These are phyloP conservation scores for Nowickia ferox DNA, from an alignment of 2,888 invertebrate species.

Conservation along the genomic window DNA sequence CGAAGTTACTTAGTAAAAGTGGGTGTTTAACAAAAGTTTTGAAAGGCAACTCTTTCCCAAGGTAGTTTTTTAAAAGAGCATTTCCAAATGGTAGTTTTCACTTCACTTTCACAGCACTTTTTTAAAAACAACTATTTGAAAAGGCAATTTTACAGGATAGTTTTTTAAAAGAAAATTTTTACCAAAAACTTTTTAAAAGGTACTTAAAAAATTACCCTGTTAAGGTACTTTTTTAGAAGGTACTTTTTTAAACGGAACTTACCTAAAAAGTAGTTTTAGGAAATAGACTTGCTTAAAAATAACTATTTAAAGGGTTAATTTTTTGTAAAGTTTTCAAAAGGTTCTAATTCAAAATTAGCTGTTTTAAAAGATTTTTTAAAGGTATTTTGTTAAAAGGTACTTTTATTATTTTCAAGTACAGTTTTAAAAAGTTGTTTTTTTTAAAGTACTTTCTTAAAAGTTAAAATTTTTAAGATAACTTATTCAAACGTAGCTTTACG, in stretches of 20 bases:
- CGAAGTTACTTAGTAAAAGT: no score
- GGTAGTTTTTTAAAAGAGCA: no score
- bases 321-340: background rate
- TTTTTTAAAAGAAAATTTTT: background rate
- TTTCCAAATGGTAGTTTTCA: no score
- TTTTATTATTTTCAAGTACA: background rate
- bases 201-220: no score
- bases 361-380: background rate
- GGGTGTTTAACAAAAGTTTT: background rate
- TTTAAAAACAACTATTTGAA: no score
- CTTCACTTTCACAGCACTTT: background rate
- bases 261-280: background rate
- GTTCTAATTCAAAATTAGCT: background rate
- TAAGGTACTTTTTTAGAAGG: background rate
- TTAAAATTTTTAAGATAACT: no score
- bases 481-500: no score
- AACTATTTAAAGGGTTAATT: background rate
- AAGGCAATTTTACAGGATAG: background rate
- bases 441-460: background rate
- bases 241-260: background rate
- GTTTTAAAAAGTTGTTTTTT: background rate
- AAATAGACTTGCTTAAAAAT: background rate
- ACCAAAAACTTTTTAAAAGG: background rate
- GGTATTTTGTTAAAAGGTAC: background rate
- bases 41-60: background rate